Percentiles rank a stretch among this genome's conserved stretches.
These are phyloP conservation scores for Matsumurasca onukii DNA, from an alignment of 1,140 invertebrate species.

Conservation along the genomic window DNA sequence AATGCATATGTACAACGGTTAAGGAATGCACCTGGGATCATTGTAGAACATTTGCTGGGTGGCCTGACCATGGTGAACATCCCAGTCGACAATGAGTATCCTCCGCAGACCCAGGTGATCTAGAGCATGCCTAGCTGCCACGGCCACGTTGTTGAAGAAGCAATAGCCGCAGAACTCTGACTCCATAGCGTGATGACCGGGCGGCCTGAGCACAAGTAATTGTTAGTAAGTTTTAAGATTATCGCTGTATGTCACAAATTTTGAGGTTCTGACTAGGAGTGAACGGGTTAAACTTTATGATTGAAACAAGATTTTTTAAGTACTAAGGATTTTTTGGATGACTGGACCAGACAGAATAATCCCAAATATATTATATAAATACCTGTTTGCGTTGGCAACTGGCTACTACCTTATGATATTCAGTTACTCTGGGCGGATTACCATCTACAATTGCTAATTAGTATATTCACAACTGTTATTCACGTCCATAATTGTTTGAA, in stretches of 20 bases:
- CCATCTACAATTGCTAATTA: too few species aligned
- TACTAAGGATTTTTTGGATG: too few species aligned
- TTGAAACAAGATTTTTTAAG: too few species aligned
- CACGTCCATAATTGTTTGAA: too few species aligned
- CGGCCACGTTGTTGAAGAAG: slow-evolving; percentile 95
- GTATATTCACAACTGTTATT: too few species aligned
- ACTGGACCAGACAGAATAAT: too few species aligned
- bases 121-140: slow-evolving; percentile 82
- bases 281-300: not conserved
- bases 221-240: not conserved
- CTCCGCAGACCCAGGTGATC: slow-evolving; percentile 57
- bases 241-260: not conserved
- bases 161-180: slow-evolving; percentile 91
- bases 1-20: too few species aligned
- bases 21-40: slow-evolving; percentile 85
- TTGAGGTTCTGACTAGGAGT: not conserved
- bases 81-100: slow-evolving; percentile 95
- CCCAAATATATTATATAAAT: too few species aligned
- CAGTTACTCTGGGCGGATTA: too few species aligned
- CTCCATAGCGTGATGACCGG: slow-evolving; percentile 96
- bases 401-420: too few species aligned
- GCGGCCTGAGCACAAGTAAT: slow-evolving; percentile 67
- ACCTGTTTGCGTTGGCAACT: too few species aligned
- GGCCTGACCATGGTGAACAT: slow-evolving; percentile 95
- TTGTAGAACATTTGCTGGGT: slow-evolving; percentile 95